Evolutionary conservation across 2,888 invertebrate species (phyloP).

Genomic region (Amaurobius ferox): DNA sequence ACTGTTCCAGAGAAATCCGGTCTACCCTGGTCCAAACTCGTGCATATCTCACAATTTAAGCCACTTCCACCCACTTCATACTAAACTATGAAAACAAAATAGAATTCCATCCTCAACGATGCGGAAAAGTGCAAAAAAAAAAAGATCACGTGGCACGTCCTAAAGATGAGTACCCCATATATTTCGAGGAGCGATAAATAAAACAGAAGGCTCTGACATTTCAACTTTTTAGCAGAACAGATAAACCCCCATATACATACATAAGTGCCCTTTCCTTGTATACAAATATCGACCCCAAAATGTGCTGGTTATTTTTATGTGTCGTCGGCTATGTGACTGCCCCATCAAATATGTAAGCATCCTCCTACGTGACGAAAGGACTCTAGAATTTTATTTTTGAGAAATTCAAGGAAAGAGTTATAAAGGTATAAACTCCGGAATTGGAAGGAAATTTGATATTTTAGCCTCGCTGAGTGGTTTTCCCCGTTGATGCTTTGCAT

Average conservation of each 20-base stretch:
- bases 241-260: neutral
- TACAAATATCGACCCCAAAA: neutral
- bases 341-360: conserved; percentile 1
- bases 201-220: neutral
- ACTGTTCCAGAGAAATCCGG: too few relatives aligned
- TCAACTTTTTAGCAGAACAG: neutral
- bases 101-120: neutral
- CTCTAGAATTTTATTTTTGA: neutral
- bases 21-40: too few relatives aligned
- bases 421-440: neutral
- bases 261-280: neutral
- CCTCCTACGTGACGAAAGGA: neutral
- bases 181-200: neutral
- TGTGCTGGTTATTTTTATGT: neutral
- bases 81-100: too few relatives aligned
- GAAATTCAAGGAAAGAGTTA: neutral
- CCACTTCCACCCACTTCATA: too few relatives aligned
- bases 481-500: neutral
- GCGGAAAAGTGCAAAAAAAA: neutral
- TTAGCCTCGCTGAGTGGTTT: neutral
- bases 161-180: neutral
- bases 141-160: neutral
- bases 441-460: neutral
- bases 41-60: too few relatives aligned
- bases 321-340: conserved; percentile 1